Base-by-base conservation (phyloP, 1,140 invertebrate genomes). In the Pachypeltis micranthus region DNA sequence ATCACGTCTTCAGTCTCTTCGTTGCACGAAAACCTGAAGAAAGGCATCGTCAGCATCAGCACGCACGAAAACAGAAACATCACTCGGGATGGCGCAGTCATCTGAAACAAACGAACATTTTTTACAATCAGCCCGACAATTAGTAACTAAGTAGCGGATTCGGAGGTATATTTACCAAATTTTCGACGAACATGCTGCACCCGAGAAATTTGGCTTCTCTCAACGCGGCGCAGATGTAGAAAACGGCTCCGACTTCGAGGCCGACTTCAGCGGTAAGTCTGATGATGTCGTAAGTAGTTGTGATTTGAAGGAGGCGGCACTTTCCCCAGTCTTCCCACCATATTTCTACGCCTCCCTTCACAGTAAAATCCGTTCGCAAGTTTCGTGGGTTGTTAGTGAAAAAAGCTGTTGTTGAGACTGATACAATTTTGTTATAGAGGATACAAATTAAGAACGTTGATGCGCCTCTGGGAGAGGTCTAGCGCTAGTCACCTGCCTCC, bases 11-110 rank as follows among this genome's bases (percentile, higher is more conserved):
- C 94, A 10, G 83, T 79, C 73, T 91, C 84, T 44, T 89, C 83
- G 21, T 83, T 76, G 73, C 95, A 98, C n/a, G 83, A 78, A 7
- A 94, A 76, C 61, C 95, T 77, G 23, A 96, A 73, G 54, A 87
- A 85, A 19, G 93, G 87, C 74, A 97, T 86, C 2, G 84, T 75
- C 68, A 92, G 75, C 74, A 95, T 86, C 61, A 97, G 78, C 39
- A 90, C 78, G 70, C 93, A 95, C 0, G 95, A 96, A 70, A 94
- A 84, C 58, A 98, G 78, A 73, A 98, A 98, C 83, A 96, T 87
- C 0, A 96, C 90, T 66, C 95, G 80, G 1, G 90, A 89, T 16
- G 90, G 88, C 19, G 90, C 90, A 0, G 88, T 91, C 80, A 84
- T 90, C 90, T 93, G 66, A 39, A 74, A 74, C 67, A 64, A n/a